Base-by-base conservation (phyloP, 1,140 invertebrate species). In the Sycobia sp. region DNA sequence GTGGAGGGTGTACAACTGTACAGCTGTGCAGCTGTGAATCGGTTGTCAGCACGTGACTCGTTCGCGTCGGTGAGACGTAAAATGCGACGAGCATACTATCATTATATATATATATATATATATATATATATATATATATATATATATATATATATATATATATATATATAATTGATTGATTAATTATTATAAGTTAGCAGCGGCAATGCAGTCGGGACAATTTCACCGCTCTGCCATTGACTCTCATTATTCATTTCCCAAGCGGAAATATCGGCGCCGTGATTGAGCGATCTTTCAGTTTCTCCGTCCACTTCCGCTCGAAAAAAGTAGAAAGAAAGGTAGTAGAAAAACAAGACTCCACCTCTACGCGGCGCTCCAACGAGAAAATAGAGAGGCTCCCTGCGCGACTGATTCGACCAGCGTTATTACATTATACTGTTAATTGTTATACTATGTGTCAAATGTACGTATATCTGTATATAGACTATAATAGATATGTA, bases 211-310 rank as follows among this genome's bases (percentile, higher is more conserved):
- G 77, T 80, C 78, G 75, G 75, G 75, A 76, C 79, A 73, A 74
- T 76, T 74, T 59, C 44, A 76, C 75, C 76, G 75, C 79, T 81
- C 79, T 81, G 75, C 75, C 71, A 82, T 82, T 81, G 79, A 76
- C 77, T 82, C 78, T 82, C 78, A 82, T 82, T 82, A 81, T 82
- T 79, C 67, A 79, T 79, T 76, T 80, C 74, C 77, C 71, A 77
- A 73, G 18, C 47, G 29, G 22, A 22, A 32, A 58, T n/a, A n/a
- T 43, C 5, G 46, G 29, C n/a, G 36, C 16, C 16, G 25, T 4
- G 43, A 51, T 51, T n/a, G 29, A 49, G 22, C 22, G 27, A 38
- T 47, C 14, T 57, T 39, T 41, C 0, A 23, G 1, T 8, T 32
- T 36, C 32, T 20, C 32, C 7, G 32, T 22, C 10, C 32, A 23